Evolutionary conservation across 2,888 invertebrate species (phyloP).

Genomic region (Drosophila pseudotalamancana): DNA sequence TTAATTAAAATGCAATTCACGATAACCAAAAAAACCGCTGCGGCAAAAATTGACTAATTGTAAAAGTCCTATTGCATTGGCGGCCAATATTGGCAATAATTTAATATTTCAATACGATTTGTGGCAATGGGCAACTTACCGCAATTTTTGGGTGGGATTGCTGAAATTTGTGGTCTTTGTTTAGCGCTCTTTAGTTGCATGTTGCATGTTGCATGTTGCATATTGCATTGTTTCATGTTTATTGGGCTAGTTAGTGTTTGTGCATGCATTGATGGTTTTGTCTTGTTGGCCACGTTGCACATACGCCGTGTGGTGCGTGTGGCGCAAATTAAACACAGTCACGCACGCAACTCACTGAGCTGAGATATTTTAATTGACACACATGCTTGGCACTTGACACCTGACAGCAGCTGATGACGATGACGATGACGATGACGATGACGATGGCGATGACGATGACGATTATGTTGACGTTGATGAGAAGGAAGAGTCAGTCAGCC

Average conservation of each 20-base stretch:
- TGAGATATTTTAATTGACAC: slow-evolving; percentile 74
- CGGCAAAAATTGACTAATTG: neutral
- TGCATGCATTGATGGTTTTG: slow-evolving; percentile 5
- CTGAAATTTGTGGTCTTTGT: slow-evolving; percentile 11
- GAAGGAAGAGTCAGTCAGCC: neutral
- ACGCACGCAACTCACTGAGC: slow-evolving; percentile 68
- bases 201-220: slow-evolving; percentile 5
- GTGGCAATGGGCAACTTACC: slow-evolving; percentile 37
- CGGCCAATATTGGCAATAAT: slow-evolving; percentile 28
- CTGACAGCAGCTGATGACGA: slow-evolving; percentile 36
- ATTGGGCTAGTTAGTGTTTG: slow-evolving; percentile 3
- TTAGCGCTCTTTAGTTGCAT: slow-evolving; percentile 7
- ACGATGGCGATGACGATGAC: slow-evolving; percentile 18
- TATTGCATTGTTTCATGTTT: slow-evolving; percentile 1
- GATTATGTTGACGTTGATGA: too few species aligned
- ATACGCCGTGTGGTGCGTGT: slow-evolving; percentile 41
- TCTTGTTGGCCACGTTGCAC: slow-evolving; percentile 36
- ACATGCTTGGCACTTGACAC: slow-evolving; percentile 70
- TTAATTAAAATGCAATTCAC: slow-evolving; percentile 67
- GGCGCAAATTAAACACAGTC: slow-evolving; percentile 63
- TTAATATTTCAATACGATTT: slow-evolving; percentile 22
- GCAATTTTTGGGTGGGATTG: slow-evolving; percentile 24
- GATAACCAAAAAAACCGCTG: slow-evolving; percentile 28
- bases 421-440: slow-evolving; percentile 32
- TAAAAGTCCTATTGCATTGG: slow-evolving; percentile 2